phyloP scores from a whole-genome alignment of 2,797 vertebrate species.

The Enteromius treurensis region DNA sequence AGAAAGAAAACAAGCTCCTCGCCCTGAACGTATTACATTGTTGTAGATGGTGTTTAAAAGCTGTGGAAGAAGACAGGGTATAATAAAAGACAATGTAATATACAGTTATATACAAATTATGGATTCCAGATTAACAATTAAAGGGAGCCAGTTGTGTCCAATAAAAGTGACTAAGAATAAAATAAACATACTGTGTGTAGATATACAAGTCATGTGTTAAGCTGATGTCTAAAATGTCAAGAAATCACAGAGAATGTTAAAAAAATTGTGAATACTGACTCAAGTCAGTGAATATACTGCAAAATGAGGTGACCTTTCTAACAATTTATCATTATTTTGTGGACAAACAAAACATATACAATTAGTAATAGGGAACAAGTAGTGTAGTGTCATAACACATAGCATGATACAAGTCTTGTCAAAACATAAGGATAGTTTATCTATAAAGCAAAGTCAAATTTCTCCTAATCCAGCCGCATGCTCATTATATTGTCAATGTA shows the following conservation, averaged over 20 bases:
- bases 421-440: neutral
- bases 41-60: constrained; percentile 11
- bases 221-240: neutral
- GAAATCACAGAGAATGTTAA: neutral
- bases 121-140: neutral
- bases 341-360: neutral
- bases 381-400: neutral
- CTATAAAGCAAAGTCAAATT: neutral
- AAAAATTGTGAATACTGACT: neutral
- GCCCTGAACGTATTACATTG: constrained; percentile 25
- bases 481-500: neutral
- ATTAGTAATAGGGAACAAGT: neutral
- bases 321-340: neutral
- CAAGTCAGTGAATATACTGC: neutral
- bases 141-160: neutral
- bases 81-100: neutral
- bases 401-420: neutral
- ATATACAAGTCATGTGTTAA: neutral
- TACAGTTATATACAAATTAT: neutral
- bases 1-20: constrained; percentile 61
- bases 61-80: neutral
- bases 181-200: neutral
- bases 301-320: neutral
- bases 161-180: neutral
- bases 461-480: neutral